These are phyloP conservation scores for Apis cerana DNA, from an alignment of 1,140 invertebrate genomes.

Conservation along the genomic window DNA sequence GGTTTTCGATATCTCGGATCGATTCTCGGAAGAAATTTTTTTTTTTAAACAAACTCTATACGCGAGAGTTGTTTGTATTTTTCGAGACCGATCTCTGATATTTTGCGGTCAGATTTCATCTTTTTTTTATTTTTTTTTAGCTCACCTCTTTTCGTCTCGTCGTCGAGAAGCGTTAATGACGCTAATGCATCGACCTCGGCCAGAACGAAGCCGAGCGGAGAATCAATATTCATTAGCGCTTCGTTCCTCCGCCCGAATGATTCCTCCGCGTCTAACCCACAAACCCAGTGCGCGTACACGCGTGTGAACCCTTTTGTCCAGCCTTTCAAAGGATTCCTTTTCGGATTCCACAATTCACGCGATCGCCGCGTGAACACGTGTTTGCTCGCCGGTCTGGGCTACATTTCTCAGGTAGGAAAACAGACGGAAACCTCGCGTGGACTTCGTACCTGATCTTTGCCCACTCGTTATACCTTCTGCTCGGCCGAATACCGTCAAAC, in stretches of 20 bases:
- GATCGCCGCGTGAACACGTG: slow-evolving; percentile 14
- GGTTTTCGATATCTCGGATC: too few species aligned
- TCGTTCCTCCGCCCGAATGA: slow-evolving; percentile 62
- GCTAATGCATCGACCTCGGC: slow-evolving; percentile 73
- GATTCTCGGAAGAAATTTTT: too few species aligned
- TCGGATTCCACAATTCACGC: slow-evolving; percentile 9
- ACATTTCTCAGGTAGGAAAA: background rate
- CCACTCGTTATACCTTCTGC: too few species aligned
- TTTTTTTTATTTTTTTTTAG: background rate
- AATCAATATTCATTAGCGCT: slow-evolving; percentile 76
- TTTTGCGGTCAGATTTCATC: background rate
- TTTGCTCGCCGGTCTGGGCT: slow-evolving; percentile 8
- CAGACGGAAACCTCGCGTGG: background rate
- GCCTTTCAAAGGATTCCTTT: slow-evolving; percentile 20
- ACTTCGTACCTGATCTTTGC: background rate
- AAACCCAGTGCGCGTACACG: slow-evolving; percentile 53
- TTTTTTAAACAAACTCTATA: too few species aligned
- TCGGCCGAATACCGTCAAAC: too few species aligned
- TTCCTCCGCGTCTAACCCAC: slow-evolving; percentile 59
- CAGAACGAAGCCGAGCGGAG: slow-evolving; percentile 31
- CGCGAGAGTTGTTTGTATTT: background rate
- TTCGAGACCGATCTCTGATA: background rate
- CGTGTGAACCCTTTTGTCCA: slow-evolving; percentile 9
- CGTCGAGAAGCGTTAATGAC: slow-evolving; percentile 70
- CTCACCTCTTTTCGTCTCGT: background rate